These are phyloP conservation scores for Watsonalla cultraria DNA, from an alignment of 2,888 invertebrate genomes.

Conservation along the genomic window DNA sequence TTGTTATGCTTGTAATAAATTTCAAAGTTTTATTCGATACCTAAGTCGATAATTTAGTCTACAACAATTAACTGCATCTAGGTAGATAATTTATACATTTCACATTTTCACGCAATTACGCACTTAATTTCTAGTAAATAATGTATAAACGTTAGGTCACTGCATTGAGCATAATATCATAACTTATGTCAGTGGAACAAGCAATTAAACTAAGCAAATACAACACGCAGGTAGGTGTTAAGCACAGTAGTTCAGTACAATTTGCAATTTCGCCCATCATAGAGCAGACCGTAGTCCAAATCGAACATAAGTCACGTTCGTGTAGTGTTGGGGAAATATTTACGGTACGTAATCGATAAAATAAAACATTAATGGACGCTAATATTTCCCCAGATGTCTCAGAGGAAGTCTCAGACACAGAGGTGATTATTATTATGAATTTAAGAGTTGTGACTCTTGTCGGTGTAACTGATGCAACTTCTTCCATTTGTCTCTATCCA, in stretches of 20 bases:
- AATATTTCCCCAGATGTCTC: no score
- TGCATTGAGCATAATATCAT: background rate
- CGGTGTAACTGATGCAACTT: no score
- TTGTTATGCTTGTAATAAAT: no score
- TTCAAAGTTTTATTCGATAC: no score
- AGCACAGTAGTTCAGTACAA: conserved; percentile 23
- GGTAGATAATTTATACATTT: background rate
- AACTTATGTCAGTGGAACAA: conserved; percentile 1
- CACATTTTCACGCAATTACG: background rate
- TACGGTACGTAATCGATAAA: conserved; percentile 10
- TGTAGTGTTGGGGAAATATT: conserved; percentile 12
- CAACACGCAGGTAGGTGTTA: conserved; percentile 9
- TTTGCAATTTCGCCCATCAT: conserved; percentile 28
- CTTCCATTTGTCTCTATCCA: no score
- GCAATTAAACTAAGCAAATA: conserved; percentile 12
- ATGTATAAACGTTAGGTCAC: background rate
- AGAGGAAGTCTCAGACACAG: no score
- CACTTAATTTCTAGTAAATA: background rate
- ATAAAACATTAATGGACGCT: background rate
- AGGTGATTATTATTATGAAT: no score
- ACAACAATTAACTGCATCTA: background rate
- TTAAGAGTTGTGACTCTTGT: no score
- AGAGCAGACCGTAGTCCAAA: conserved; percentile 13
- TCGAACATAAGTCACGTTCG: conserved; percentile 26
- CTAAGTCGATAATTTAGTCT: no score